Evolutionary conservation across 2,113 vertebrate genomes (phyloP).

Genomic region (Acinonyx jubatus): DNA sequence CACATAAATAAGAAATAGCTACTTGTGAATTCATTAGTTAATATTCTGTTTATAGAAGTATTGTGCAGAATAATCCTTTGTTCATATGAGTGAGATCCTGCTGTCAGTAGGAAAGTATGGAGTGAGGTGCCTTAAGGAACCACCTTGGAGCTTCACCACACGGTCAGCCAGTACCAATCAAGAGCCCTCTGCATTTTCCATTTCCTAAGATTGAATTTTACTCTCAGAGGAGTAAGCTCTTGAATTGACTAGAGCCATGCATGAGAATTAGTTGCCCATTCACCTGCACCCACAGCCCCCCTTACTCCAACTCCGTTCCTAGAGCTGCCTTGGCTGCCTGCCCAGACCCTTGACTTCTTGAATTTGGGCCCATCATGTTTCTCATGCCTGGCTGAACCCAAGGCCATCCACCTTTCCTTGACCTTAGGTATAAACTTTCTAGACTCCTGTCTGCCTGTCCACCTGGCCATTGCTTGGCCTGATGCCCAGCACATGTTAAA

Average conservation of each 20-base stretch:
- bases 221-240: not conserved
- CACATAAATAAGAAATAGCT: constrained; percentile 57
- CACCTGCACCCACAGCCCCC: not conserved
- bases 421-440: constrained; percentile 48
- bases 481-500: constrained; percentile 54
- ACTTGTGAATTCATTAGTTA: constrained; percentile 49
- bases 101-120: not conserved
- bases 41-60: constrained; percentile 48
- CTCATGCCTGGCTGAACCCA: constrained; percentile 17
- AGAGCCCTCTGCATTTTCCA: not conserved
- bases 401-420: constrained; percentile 56
- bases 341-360: constrained; percentile 32
- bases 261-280: not conserved
- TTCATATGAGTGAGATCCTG: constrained; percentile 10
- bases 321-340: not conserved
- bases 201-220: not conserved
- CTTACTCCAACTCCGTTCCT: not conserved
- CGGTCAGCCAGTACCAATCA: not conserved
- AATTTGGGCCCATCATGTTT: constrained; percentile 24
- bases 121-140: not conserved
- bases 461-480: constrained; percentile 59
- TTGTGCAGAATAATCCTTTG: constrained; percentile 33
- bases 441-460: constrained; percentile 38
- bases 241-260: not conserved
- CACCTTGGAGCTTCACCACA: not conserved